A percentile compares a stretch with the other conserved stretches of the same genome.
These are phyloP conservation scores for Acrocephalus arundinaceus DNA, from an alignment of 2,113 vertebrate genomes.

Conservation along the genomic window DNA sequence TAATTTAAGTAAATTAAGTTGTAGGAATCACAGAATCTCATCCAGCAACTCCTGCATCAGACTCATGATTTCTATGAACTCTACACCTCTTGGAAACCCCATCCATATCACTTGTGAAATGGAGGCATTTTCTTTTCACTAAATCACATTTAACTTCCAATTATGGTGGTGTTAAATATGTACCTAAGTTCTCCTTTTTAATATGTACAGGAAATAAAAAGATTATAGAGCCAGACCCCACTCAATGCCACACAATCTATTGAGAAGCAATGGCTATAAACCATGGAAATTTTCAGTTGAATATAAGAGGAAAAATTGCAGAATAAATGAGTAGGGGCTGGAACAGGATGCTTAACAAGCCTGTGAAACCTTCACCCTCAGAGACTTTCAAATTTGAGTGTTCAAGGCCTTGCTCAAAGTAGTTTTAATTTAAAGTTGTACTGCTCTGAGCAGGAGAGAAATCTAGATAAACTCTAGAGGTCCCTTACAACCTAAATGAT, in stretches of 20 bases:
- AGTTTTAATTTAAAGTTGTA: neutral
- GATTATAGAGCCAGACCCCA: rapidly evolving
- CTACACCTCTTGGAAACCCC: neutral
- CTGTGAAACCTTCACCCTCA: neutral
- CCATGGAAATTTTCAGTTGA: neutral
- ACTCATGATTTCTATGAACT: neutral
- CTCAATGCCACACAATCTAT: rapidly evolving
- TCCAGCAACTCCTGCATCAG: neutral
- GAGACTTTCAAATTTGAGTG: neutral
- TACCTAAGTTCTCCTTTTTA: neutral
- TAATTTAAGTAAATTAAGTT: neutral
- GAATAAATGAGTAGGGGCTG: neutral
- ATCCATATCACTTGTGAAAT: neutral
- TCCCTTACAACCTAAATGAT: neutral
- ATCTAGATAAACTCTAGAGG: neutral
- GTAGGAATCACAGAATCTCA: neutral
- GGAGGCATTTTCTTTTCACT: neutral
- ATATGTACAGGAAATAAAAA: neutral
- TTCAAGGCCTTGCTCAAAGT: neutral
- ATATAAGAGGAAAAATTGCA: neutral
- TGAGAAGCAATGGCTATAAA: neutral
- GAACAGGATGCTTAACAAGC: neutral
- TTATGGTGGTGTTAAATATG: neutral
- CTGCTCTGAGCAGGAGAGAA: neutral
- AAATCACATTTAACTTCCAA: neutral